phyloP scores from a whole-genome alignment of 2,113 vertebrate species.

The Hipposideros armiger region DNA sequence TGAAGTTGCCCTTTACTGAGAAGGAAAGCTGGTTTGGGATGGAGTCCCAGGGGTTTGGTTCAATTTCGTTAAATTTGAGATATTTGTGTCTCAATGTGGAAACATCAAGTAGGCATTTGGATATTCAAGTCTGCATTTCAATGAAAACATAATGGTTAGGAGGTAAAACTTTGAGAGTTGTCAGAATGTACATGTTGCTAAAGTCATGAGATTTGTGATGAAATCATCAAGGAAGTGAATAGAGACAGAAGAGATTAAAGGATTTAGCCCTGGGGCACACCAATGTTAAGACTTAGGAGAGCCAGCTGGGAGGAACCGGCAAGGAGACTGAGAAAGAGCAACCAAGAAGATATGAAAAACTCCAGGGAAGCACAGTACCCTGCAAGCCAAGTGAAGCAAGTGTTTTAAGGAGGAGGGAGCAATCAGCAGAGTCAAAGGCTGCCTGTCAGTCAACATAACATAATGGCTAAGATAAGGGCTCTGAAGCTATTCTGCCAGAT shows the following conservation, averaged over 20 bases:
- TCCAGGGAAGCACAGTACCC: background rate
- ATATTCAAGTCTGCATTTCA: background rate
- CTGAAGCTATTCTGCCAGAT: background rate
- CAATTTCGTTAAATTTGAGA: background rate
- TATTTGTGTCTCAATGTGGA: background rate
- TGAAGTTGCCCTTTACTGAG: background rate
- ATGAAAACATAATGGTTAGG: background rate
- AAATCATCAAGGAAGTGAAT: background rate
- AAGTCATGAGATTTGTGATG: background rate
- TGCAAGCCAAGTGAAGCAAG: background rate
- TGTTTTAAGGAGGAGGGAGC: background rate
- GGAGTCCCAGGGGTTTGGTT: background rate
- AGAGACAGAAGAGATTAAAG: background rate
- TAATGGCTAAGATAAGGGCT: background rate
- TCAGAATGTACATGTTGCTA: background rate
- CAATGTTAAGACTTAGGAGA: background rate
- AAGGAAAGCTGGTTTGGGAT: background rate
- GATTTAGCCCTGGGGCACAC: background rate
- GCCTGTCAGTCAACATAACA: background rate
- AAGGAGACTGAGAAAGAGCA: background rate
- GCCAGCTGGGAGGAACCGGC: background rate
- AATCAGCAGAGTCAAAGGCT: background rate
- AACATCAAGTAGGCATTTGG: background rate
- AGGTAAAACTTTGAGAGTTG: background rate
- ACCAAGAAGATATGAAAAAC: background rate